phyloP scores from a whole-genome alignment of 2,113 vertebrate genomes.

The Fulica atra region DNA sequence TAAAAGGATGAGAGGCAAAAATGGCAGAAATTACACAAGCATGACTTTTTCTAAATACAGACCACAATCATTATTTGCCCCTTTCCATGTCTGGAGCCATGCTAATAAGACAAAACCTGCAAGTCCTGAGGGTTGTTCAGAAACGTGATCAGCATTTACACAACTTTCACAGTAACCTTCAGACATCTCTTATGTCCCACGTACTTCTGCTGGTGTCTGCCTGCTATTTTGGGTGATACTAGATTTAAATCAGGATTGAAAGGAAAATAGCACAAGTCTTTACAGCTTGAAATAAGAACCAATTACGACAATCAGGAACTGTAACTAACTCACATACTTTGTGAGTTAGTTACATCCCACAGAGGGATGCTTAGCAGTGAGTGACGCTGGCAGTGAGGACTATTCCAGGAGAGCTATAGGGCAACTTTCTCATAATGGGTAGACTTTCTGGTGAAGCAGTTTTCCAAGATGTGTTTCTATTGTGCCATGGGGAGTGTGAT shows the following conservation, averaged over 20 bases:
- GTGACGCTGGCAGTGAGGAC: background rate
- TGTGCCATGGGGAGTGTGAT: background rate
- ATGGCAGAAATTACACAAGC: background rate
- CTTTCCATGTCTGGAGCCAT: fast-evolving
- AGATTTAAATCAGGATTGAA: constrained; percentile 2
- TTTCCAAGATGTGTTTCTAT: background rate
- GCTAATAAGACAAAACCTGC: background rate
- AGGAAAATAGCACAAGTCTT: background rate
- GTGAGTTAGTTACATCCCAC: background rate
- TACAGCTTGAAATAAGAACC: background rate
- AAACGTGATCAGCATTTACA: background rate
- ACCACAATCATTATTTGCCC: background rate
- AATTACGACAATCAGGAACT: background rate
- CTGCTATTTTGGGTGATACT: background rate
- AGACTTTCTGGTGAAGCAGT: background rate
- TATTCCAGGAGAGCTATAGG: background rate
- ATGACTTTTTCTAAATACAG: constrained; percentile 7
- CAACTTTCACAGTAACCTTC: background rate
- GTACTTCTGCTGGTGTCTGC: background rate
- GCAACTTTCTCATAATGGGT: background rate
- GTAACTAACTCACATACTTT: background rate
- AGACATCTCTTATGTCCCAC: fast-evolving
- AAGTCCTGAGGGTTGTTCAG: background rate
- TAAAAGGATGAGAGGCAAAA: background rate
- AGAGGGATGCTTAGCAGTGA: background rate